These are phyloP conservation scores for Conus canariensis DNA, from an alignment of 2,888 invertebrate species.

Conservation along the genomic window DNA sequence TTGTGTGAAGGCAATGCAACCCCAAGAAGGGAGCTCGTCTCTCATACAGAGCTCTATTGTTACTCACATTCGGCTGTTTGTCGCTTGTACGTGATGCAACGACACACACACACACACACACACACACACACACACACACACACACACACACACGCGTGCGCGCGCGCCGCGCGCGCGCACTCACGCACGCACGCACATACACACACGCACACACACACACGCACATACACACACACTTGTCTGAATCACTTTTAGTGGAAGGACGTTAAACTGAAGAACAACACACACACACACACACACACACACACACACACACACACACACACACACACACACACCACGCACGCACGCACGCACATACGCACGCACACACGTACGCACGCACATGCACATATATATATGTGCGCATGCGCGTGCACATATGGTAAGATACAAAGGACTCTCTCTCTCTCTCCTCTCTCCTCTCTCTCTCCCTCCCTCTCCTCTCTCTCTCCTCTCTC, in stretches of 20 bases:
- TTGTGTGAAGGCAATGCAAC: too few relatives aligned
- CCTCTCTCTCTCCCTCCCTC: background rate
- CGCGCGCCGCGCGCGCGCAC: background rate
- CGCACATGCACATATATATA: constrained; percentile 30
- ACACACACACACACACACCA: background rate
- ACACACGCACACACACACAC: constrained; percentile 11
- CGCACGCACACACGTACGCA: constrained; percentile 15
- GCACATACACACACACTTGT: background rate
- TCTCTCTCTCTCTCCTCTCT: background rate
- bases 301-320: constrained; percentile 11
- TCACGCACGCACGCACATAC: constrained; percentile 20
- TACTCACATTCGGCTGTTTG: background rate
- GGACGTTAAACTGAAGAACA: too few relatives aligned
- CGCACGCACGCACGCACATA: background rate
- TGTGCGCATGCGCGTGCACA: background rate
- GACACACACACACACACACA: background rate
- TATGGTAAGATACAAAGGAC: background rate
- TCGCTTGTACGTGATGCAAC: background rate
- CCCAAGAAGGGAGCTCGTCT: background rate
- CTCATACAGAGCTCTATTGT: background rate
- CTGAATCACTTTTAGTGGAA: too few relatives aligned
- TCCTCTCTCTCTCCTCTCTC: too few relatives aligned
- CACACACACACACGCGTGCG: too few relatives aligned
- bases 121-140: background rate
- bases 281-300: constrained; percentile 29